These are phyloP conservation scores for Pheucticus melanocephalus DNA, from an alignment of 2,113 vertebrate genomes.

Conservation along the genomic window DNA sequence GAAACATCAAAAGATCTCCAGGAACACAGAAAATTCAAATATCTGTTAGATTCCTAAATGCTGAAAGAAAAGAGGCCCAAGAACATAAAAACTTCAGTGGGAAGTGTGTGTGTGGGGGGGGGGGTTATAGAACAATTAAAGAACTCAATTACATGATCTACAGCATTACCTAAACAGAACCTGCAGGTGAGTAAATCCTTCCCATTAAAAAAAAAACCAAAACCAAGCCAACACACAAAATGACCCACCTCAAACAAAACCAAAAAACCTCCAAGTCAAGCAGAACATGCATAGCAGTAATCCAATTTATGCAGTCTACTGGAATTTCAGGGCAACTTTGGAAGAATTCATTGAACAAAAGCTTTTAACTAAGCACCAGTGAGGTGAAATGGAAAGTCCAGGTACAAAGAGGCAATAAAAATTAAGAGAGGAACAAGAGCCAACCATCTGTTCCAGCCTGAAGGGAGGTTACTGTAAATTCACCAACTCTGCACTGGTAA, in stretches of 20 bases:
- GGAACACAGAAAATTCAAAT: neutral
- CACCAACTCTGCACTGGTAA: neutral
- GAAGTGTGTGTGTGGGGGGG: too few relatives aligned
- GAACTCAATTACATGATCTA: neutral
- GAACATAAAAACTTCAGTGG: neutral
- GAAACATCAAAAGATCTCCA: neutral
- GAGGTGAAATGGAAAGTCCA: neutral
- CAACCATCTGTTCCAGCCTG: neutral
- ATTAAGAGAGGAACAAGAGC: neutral
- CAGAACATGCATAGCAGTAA: neutral
- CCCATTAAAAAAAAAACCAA: neutral
- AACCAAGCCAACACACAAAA: neutral
- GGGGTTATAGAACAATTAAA: neutral
- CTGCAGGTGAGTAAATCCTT: neutral
- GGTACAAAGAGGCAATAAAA: neutral
- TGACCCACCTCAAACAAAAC: neutral
- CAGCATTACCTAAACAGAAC: fast-evolving
- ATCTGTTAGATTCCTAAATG: neutral
- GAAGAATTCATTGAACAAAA: neutral
- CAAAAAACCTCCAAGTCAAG: neutral
- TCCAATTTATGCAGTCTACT: neutral
- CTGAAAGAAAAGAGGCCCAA: neutral
- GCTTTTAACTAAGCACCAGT: neutral
- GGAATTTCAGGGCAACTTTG: neutral
- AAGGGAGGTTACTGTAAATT: neutral